Evolutionary conservation across 2,888 invertebrate species (phyloP).

Genomic region (Monopis laevigella): DNA sequence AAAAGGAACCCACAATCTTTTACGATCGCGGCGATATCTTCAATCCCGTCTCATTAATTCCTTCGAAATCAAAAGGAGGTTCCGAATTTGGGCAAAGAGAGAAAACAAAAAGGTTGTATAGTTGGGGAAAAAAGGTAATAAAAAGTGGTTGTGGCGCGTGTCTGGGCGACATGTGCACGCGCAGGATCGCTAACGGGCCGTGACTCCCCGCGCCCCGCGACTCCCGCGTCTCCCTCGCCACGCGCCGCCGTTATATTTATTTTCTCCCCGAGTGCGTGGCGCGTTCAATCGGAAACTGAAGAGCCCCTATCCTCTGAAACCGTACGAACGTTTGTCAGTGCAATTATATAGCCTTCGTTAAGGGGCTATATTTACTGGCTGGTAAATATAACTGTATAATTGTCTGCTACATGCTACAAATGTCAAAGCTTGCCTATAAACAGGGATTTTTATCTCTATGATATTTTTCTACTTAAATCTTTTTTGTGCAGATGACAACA

Average conservation of each 20-base stretch:
- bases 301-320: conserved; percentile 37
- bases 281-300: background rate
- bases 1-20: background rate
- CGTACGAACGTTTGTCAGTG: conserved; percentile 30
- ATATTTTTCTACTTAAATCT: too few relatives aligned
- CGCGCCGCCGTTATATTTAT: conserved; percentile 17
- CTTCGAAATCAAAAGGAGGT: conserved; percentile 29
- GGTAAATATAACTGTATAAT: too few relatives aligned
- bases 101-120: conserved; percentile 44
- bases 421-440: too few relatives aligned
- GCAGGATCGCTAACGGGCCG: conserved; percentile 55
- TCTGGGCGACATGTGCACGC: conserved; percentile 63
- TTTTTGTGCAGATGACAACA: too few relatives aligned
- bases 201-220: conserved; percentile 31
- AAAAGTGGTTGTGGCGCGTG: conserved; percentile 60
- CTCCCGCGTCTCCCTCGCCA: conserved; percentile 19
- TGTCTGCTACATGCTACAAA: too few relatives aligned
- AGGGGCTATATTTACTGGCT: too few relatives aligned
- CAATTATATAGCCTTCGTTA: too few relatives aligned
- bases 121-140: conserved; percentile 41
- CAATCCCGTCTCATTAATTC: conserved; percentile 34
- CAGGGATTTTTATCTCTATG: too few relatives aligned
- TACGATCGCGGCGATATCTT: conserved; percentile 24
- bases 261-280: conserved; percentile 11
- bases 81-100: conserved; percentile 53